phyloP scores from a whole-genome alignment of 2,113 vertebrate genomes.

The Atrichornis clamosus region DNA sequence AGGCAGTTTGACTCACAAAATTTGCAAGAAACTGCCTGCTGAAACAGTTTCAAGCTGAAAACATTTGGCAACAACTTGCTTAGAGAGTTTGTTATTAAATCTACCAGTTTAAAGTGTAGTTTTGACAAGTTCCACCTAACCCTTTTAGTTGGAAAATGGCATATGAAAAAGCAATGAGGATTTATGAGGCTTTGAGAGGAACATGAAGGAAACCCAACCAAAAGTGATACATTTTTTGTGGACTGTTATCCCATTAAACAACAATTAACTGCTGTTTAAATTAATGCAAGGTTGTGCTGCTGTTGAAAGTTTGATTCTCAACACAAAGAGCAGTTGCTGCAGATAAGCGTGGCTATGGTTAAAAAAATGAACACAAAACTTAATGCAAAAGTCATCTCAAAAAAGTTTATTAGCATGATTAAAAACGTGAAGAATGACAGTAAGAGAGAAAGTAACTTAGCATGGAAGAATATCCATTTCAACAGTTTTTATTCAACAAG shows the following conservation, averaged over 20 bases:
- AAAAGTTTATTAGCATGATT: constrained; percentile 84
- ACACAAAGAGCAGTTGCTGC: background rate
- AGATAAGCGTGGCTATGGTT: background rate
- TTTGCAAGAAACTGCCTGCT: background rate
- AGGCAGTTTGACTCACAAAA: background rate
- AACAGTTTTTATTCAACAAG: constrained; percentile 61
- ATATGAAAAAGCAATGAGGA: background rate
- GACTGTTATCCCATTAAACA: background rate
- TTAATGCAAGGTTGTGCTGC: background rate
- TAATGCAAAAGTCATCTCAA: constrained; percentile 69
- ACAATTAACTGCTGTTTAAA: background rate
- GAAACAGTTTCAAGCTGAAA: background rate
- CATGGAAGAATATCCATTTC: constrained; percentile 71
- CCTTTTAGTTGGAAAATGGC: background rate
- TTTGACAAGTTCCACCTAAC: background rate
- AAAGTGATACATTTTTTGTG: background rate
- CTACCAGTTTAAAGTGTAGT: background rate
- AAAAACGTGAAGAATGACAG: constrained; percentile 78
- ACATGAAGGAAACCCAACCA: background rate
- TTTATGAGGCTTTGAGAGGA: constrained; percentile 1
- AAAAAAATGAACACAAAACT: constrained; percentile 56
- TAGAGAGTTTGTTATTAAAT: background rate
- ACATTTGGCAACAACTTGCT: background rate
- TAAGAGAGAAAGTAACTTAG: constrained; percentile 61
- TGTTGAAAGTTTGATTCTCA: background rate